These are phyloP conservation scores for Cuculus canorus DNA, from an alignment of 2,797 vertebrate species.

Conservation along the genomic window DNA sequence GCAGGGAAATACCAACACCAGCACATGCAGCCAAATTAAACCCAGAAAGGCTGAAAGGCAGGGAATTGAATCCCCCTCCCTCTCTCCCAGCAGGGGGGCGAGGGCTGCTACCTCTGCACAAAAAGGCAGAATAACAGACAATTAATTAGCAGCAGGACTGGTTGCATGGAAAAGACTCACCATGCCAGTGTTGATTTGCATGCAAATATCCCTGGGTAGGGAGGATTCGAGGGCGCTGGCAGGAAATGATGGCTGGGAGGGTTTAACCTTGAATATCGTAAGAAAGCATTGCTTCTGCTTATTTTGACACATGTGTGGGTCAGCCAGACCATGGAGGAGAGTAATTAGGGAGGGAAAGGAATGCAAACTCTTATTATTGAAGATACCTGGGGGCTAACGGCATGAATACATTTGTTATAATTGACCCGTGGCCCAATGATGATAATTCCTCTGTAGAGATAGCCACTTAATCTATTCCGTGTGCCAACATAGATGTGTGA, in stretches of 20 bases:
- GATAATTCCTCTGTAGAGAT: slow-evolving; percentile 61
- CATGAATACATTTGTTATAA: slow-evolving; percentile 59
- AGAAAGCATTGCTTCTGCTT: slow-evolving; percentile 13
- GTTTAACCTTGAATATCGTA: slow-evolving; percentile 40
- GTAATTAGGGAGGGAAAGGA: slow-evolving; percentile 59
- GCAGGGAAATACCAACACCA: background rate
- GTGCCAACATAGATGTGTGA: slow-evolving; percentile 29
- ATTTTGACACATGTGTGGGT: slow-evolving; percentile 30
- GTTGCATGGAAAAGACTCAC: background rate
- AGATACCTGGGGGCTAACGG: slow-evolving; percentile 49
- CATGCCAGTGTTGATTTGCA: background rate
- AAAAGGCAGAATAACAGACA: slow-evolving; percentile 42
- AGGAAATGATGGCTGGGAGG: slow-evolving; percentile 31
- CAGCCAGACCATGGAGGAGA: slow-evolving; percentile 34
- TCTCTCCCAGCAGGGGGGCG: background rate
- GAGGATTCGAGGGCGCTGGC: slow-evolving; percentile 3
- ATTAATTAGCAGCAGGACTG: slow-evolving; percentile 49
- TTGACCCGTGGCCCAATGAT: slow-evolving; percentile 27
- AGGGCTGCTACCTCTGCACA: slow-evolving; percentile 30
- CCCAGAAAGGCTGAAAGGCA: background rate
- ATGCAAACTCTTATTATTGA: slow-evolving; percentile 53
- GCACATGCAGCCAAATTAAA: background rate
- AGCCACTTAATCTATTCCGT: slow-evolving; percentile 41
- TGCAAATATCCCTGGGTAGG: slow-evolving; percentile 34
- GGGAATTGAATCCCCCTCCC: background rate